Conservation (phyloP, 2,113 vertebrate genomes). For the Notarius lentiginosus region DNA sequence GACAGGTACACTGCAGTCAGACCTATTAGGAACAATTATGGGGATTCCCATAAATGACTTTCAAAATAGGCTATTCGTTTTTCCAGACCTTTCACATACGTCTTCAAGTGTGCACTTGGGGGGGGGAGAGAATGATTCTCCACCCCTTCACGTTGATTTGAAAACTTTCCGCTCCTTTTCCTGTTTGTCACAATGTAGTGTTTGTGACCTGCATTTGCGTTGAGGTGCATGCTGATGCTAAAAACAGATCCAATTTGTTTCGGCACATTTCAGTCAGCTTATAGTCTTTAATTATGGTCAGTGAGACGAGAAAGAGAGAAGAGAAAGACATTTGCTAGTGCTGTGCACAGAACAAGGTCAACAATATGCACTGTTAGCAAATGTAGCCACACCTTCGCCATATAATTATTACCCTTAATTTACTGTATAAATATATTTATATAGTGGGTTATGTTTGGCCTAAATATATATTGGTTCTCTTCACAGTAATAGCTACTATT, state of each 20-base stretch:
- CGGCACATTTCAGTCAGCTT: background rate
- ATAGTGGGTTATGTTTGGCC: background rate
- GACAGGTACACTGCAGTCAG: constrained; percentile 61
- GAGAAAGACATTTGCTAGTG: constrained; percentile 38
- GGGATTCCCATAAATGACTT: constrained; percentile 70
- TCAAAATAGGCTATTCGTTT: constrained; percentile 62
- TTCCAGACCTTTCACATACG: constrained; percentile 49
- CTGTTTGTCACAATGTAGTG: constrained; percentile 52
- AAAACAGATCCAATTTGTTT: constrained; percentile 33
- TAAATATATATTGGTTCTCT: background rate
- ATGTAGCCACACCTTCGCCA: constrained; percentile 39
- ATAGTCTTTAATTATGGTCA: constrained; percentile 53
- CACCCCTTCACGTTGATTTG: constrained; percentile 51
- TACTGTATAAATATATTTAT: constrained; percentile 51
- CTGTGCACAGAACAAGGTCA: background rate
- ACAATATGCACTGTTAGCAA: background rate
- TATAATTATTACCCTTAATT: constrained; percentile 60
- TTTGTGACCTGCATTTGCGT: constrained; percentile 57
- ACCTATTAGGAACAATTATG: constrained; percentile 69
- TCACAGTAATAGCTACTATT: background rate
- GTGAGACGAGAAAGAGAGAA: constrained; percentile 63
- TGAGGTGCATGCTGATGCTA: constrained; percentile 23
- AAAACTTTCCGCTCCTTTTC: constrained; percentile 61
- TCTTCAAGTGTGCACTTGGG: constrained; percentile 39
- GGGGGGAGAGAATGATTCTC: constrained; percentile 55